Evolutionary conservation across 2,888 invertebrate genomes (phyloP).

Genomic region (Diadegma fenestrale): DNA sequence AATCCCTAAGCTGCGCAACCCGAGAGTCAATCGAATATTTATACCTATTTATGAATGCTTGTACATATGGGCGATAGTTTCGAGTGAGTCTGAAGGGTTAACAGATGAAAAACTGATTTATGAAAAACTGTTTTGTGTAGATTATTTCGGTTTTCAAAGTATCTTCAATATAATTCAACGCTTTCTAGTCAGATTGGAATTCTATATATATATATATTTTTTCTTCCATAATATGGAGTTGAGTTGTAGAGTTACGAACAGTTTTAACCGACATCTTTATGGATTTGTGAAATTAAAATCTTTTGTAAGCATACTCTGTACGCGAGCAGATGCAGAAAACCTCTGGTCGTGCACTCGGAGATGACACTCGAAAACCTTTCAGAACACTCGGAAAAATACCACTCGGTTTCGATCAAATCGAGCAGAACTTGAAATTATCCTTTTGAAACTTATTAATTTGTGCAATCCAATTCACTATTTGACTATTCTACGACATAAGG

Average conservation of each 20-base stretch:
- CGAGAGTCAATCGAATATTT: slow-evolving; percentile 82
- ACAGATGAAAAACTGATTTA: background rate
- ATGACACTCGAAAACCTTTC: background rate
- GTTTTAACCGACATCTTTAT: background rate
- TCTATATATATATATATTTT: background rate
- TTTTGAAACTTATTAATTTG: background rate
- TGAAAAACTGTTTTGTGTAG: background rate
- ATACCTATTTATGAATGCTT: slow-evolving; percentile 60
- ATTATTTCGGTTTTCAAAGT: background rate
- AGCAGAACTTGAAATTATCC: background rate
- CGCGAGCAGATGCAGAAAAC: background rate
- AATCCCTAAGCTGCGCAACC: slow-evolving; percentile 73
- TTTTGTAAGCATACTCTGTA: background rate
- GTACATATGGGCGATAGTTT: slow-evolving; percentile 54
- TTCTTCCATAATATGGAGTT: background rate
- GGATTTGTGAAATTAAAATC: background rate
- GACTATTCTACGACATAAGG: background rate
- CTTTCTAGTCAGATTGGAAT: background rate
- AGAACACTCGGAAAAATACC: background rate
- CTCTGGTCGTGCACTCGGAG: background rate
- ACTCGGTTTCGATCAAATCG: background rate
- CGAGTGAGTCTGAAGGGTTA: background rate
- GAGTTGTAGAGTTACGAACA: background rate
- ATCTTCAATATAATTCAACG: background rate
- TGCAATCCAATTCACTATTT: background rate